These are phyloP conservation scores for Lasioglossum albipes DNA, from an alignment of 1,140 invertebrate genomes.

Conservation along the genomic window DNA sequence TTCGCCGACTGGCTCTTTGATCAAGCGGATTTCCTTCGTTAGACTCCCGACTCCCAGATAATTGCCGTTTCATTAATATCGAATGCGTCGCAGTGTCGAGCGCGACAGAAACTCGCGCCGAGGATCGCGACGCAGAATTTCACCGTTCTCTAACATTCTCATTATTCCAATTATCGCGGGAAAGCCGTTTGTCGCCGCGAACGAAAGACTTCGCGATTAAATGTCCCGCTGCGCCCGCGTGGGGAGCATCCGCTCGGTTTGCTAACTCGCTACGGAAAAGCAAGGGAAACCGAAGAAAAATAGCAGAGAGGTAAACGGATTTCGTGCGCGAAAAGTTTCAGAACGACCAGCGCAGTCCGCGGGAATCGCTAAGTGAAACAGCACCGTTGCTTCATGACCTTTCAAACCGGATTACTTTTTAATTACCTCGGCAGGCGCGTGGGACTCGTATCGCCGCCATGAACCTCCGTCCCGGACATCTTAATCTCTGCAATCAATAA, in stretches of 20 bases:
- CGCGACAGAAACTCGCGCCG: too few relatives aligned
- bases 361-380: too few relatives aligned
- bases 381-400: too few relatives aligned
- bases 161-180: constrained; percentile 28
- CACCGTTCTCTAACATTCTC: background rate
- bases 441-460: constrained; percentile 65
- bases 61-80: background rate
- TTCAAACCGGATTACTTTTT: constrained; percentile 17
- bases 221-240: constrained; percentile 36
- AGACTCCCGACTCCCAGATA: background rate
- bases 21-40: background rate
- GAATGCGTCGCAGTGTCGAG: too few relatives aligned
- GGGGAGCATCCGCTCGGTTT: background rate
- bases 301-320: background rate
- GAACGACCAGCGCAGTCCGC: too few relatives aligned
- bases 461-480: constrained; percentile 66
- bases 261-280: background rate
- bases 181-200: too few relatives aligned
- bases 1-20: background rate
- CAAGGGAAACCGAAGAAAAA: background rate
- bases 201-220: constrained; percentile 35
- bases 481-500: constrained; percentile 65
- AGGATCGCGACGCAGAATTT: too few relatives aligned
- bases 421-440: constrained; percentile 72
- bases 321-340: background rate